These are phyloP conservation scores for Punctoribates punctum DNA, from an alignment of 2,888 invertebrate genomes.

Conservation along the genomic window DNA sequence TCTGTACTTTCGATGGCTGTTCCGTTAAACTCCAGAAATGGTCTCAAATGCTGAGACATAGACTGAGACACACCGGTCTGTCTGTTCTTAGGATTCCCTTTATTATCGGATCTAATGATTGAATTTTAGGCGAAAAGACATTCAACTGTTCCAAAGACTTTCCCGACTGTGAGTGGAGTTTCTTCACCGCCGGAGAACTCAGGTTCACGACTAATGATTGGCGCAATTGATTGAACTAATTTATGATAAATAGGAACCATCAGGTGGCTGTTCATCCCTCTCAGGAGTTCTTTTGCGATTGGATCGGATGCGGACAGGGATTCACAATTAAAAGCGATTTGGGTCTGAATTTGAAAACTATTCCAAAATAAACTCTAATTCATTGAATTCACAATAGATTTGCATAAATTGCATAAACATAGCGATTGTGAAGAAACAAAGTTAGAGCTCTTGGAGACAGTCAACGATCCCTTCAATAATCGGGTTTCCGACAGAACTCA, in stretches of 20 bases:
- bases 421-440: background rate
- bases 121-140: background rate
- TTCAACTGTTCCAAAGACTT: background rate
- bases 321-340: background rate
- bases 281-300: background rate
- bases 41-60: background rate
- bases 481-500: background rate
- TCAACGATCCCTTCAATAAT: background rate
- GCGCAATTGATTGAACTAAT: background rate
- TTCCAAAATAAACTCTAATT: too few species aligned
- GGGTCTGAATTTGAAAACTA: background rate
- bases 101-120: too few species aligned
- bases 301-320: background rate
- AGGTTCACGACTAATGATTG: background rate
- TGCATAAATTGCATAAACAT: constrained; percentile 11
- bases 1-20: background rate
- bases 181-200: constrained; percentile 8
- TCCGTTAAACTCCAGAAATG: background rate
- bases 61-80: background rate
- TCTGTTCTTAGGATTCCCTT: too few species aligned
- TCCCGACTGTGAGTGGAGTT: constrained; percentile 14
- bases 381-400: too few species aligned
- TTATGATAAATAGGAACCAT: constrained; percentile 1
- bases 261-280: background rate
- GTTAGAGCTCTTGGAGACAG: background rate